Conservation (phyloP, 2,888 invertebrate genomes). For the Pediacus dermestoides region DNA sequence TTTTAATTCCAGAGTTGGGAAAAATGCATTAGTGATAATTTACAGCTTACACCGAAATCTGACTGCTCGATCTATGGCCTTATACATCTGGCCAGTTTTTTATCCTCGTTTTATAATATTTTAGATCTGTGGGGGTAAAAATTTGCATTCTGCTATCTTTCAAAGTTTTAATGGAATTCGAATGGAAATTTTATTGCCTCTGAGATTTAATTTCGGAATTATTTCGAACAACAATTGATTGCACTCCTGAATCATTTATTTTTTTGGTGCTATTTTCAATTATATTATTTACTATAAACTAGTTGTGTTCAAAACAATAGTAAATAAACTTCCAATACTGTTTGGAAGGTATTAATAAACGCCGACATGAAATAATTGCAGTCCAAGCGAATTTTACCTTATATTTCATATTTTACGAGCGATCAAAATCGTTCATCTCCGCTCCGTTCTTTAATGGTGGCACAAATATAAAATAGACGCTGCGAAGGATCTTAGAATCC, state of each 20-base stretch:
- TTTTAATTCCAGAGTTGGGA: constrained; percentile 38
- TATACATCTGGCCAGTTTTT: constrained; percentile 23
- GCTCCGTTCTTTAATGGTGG: constrained; percentile 3
- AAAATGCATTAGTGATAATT: constrained; percentile 42
- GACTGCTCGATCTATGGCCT: constrained; percentile 26
- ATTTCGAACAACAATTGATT: too few species aligned
- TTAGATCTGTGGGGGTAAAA: constrained; percentile 9
- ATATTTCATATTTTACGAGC: constrained; percentile 20
- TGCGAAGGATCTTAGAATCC: constrained; percentile 21
- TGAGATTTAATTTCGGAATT: too few species aligned
- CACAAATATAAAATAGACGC: constrained; percentile 9
- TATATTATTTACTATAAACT: too few species aligned
- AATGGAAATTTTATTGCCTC: constrained; percentile 29
- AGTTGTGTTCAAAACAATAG: too few species aligned
- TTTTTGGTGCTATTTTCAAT: too few species aligned
- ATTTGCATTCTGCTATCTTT: constrained; percentile 31
- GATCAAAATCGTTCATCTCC: constrained; percentile 12
- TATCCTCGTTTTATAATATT: constrained; percentile 1
- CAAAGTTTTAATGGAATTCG: constrained; percentile 31
- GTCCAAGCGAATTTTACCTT: constrained; percentile 19
- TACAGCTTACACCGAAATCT: constrained; percentile 30
- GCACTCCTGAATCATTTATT: too few species aligned
- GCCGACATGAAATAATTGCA: constrained; percentile 28
- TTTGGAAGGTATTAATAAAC: constrained; percentile 32
- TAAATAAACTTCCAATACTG: too few species aligned